Conservation (phyloP, 2,113 vertebrate genomes). For the Acanthochromis polyacanthus region DNA sequence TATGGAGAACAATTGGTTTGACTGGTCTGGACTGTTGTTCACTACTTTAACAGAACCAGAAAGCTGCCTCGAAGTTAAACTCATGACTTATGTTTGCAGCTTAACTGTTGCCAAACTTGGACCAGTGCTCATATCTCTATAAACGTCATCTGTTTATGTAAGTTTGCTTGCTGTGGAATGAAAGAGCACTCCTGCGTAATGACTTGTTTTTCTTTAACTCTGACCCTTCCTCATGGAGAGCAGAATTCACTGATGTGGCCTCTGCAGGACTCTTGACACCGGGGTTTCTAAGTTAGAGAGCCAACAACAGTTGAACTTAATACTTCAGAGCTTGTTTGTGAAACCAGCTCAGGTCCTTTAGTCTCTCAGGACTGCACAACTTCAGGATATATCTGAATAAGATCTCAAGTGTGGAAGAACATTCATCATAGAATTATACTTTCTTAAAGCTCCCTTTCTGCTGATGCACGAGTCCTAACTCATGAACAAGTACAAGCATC, state of each 20-base stretch:
- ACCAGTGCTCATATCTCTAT: conserved; percentile 37
- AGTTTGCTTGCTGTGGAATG: conserved; percentile 26
- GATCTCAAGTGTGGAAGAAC: too few relatives aligned
- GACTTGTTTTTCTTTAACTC: conserved; percentile 59
- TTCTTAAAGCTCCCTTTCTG: not conserved
- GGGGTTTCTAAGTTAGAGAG: not conserved
- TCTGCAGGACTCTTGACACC: conserved; percentile 4
- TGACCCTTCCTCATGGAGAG: conserved; percentile 26
- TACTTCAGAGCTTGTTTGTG: not conserved
- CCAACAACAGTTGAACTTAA: not conserved
- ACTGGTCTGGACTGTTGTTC: conserved; percentile 13
- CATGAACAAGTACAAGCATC: not conserved
- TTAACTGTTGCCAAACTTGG: conserved; percentile 31
- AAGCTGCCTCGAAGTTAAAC: conserved; percentile 16
- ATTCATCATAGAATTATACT: not conserved
- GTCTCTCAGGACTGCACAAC: not conserved
- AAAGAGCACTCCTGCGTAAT: conserved; percentile 28
- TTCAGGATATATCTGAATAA: too few relatives aligned
- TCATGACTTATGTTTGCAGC: conserved; percentile 35
- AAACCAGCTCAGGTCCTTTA: not conserved
- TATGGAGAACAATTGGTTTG: not conserved
- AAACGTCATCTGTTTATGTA: conserved; percentile 57
- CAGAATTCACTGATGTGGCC: conserved; percentile 10
- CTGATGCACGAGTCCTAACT: conserved; percentile 1
- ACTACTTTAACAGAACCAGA: conserved; percentile 19